A percentile compares a stretch with the other conserved stretches of the same genome.
phyloP scores from a whole-genome alignment of 92 coral and sea anemone genomes.

The Actinernus sp. region DNA sequence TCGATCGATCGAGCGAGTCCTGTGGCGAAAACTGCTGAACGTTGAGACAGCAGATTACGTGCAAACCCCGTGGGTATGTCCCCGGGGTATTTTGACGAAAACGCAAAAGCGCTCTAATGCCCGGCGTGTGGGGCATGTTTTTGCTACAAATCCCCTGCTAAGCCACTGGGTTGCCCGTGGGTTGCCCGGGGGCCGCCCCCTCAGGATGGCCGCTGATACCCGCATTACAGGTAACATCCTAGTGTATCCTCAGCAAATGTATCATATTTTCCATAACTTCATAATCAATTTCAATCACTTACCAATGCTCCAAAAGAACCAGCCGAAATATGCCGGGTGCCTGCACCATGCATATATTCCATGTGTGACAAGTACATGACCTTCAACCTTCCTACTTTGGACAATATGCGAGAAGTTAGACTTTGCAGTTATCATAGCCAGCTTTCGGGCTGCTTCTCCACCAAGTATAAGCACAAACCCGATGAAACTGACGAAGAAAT shows the following conservation, averaged over 20 bases:
- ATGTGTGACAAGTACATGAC: constrained; percentile 79
- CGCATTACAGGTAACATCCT: background rate
- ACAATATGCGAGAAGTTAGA: constrained; percentile 91
- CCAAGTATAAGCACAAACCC: constrained; percentile 75
- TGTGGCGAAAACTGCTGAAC: too few species aligned
- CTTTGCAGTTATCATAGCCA: constrained; percentile 95
- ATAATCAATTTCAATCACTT: constrained; percentile 1
- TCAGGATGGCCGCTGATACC: too few species aligned
- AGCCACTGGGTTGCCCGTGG: too few species aligned
- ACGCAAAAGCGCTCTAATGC: too few species aligned
- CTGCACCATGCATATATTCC: constrained; percentile 84
- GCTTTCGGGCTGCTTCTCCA: constrained; percentile 86
- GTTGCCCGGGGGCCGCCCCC: too few species aligned
- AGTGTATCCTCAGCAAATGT: background rate
- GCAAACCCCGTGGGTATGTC: too few species aligned
- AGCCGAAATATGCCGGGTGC: constrained; percentile 97
- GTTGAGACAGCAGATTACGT: too few species aligned
- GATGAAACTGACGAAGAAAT: constrained; percentile 46
- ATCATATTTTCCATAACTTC: background rate
- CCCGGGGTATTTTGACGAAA: too few species aligned
- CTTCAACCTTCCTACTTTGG: constrained; percentile 73
- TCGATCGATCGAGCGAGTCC: too few species aligned
- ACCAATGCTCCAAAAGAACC: constrained; percentile 99
- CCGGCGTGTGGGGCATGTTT: too few species aligned
- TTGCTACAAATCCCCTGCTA: too few species aligned